Conservation (phyloP, 2,797 vertebrate species). For the Pempheris klunzingeri region DNA sequence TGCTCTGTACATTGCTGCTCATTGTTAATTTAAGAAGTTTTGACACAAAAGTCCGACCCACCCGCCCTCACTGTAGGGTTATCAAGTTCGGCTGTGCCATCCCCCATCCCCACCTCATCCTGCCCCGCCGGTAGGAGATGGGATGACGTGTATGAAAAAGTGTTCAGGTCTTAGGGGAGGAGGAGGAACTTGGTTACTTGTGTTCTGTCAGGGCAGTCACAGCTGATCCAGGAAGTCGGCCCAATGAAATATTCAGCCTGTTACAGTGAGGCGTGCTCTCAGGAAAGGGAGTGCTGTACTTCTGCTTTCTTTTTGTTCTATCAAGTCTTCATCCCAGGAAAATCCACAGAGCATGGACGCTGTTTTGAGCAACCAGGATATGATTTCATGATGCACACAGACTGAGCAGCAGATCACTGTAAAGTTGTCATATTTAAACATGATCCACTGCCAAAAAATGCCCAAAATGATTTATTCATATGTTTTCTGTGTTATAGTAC, state of each 20-base stretch:
- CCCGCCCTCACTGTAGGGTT: slow-evolving; percentile 58
- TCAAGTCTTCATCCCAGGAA: slow-evolving; percentile 24
- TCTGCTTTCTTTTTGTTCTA: slow-evolving; percentile 33
- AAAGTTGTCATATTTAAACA: not conserved
- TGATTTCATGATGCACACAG: not conserved
- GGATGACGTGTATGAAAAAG: slow-evolving; percentile 32
- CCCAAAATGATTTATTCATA: too few species aligned
- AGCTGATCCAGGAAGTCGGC: slow-evolving; percentile 43
- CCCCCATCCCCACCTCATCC: not conserved
- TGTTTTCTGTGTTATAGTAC: too few species aligned
- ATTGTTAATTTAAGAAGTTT: slow-evolving; percentile 76
- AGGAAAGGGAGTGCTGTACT: slow-evolving; percentile 11
- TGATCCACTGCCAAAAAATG: not conserved
- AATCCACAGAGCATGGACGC: not conserved
- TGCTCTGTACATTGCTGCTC: slow-evolving; percentile 57
- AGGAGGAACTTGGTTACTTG: slow-evolving; percentile 54
- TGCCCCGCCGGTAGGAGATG: not conserved
- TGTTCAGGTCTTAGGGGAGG: slow-evolving; percentile 58
- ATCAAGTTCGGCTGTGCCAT: slow-evolving; percentile 66
- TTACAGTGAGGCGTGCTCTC: slow-evolving; percentile 40
- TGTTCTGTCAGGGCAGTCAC: slow-evolving; percentile 46
- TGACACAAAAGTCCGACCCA: slow-evolving; percentile 57
- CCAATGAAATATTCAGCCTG: slow-evolving; percentile 74
- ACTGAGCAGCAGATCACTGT: not conserved
- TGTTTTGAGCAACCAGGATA: not conserved